Conservation (phyloP, 1,140 invertebrate species). For the Cydia fagiglandana region DNA sequence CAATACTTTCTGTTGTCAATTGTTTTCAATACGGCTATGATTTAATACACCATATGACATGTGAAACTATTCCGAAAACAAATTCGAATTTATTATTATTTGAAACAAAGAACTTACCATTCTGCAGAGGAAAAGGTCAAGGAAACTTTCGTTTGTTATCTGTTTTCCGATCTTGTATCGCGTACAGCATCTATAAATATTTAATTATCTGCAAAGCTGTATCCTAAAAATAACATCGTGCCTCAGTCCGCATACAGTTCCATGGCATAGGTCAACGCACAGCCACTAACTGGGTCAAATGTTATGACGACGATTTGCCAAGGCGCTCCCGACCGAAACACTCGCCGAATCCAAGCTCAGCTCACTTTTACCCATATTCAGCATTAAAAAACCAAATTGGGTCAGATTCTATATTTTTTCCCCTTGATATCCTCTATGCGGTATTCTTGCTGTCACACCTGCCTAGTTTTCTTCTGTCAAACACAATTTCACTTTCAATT, state of each 20-base stretch:
- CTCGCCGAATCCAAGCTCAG: conserved; percentile 32
- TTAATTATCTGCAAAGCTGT: conserved; percentile 77
- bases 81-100: conserved; percentile 20
- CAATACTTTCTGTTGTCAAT: no score
- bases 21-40: no score
- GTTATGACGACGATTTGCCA: conserved; percentile 60
- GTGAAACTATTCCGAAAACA: conserved; percentile 2
- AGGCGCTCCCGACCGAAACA: conserved; percentile 39
- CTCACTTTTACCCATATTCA: conserved; percentile 31
- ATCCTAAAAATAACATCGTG: conserved; percentile 77
- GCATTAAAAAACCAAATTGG: conserved; percentile 21
- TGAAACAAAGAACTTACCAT: conserved; percentile 69
- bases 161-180: conserved; percentile 57
- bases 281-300: conserved; percentile 75
- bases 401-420: conserved; percentile 38
- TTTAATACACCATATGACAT: neutral
- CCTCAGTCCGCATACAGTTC: conserved; percentile 71
- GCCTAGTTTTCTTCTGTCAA: conserved; percentile 58
- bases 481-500: conserved; percentile 50
- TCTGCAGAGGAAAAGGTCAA: conserved; percentile 50
- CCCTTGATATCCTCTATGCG: conserved; percentile 55
- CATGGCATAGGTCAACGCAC: conserved; percentile 77
- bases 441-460: conserved; percentile 68
- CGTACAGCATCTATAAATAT: conserved; percentile 74
- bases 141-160: conserved; percentile 45